These are phyloP conservation scores for Axis porcinus DNA, from an alignment of 2,113 vertebrate genomes.

Conservation along the genomic window DNA sequence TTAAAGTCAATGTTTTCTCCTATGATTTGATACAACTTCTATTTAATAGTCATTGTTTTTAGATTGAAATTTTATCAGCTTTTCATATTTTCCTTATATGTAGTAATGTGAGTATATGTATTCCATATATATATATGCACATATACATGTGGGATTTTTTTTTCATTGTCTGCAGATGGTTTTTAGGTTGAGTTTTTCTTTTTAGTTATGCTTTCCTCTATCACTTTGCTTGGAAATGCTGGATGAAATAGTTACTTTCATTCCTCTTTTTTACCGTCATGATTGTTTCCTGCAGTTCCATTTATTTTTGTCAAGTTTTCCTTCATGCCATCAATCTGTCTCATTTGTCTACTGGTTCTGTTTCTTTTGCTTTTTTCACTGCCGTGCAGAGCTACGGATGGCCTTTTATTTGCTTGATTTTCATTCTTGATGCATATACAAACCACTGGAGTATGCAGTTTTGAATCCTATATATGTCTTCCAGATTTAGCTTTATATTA, in stretches of 20 bases:
- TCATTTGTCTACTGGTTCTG: background rate
- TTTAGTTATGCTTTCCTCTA: background rate
- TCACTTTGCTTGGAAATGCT: background rate
- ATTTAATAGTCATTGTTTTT: background rate
- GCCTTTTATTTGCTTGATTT: conserved; percentile 38
- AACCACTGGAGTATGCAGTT: background rate
- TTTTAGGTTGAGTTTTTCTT: background rate
- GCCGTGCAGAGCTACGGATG: background rate
- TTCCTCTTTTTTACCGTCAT: background rate
- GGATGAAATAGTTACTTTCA: background rate
- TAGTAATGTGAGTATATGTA: background rate
- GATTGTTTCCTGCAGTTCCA: conserved; percentile 40
- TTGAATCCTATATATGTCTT: background rate
- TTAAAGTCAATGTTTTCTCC: background rate
- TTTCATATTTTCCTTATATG: background rate
- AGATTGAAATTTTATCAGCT: background rate
- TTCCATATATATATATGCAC: background rate
- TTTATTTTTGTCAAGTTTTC: conserved; percentile 51
- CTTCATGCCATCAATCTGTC: conserved; percentile 40
- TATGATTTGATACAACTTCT: background rate
- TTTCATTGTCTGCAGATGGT: background rate
- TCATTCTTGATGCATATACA: conserved; percentile 33
- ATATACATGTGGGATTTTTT: background rate
- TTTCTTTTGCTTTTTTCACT: background rate
- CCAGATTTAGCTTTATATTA: background rate